A percentile compares a stretch with the other conserved stretches of the same genome.
These are phyloP conservation scores for Cherax destructor DNA, from an alignment of 1,140 invertebrate species.

Conservation along the genomic window DNA sequence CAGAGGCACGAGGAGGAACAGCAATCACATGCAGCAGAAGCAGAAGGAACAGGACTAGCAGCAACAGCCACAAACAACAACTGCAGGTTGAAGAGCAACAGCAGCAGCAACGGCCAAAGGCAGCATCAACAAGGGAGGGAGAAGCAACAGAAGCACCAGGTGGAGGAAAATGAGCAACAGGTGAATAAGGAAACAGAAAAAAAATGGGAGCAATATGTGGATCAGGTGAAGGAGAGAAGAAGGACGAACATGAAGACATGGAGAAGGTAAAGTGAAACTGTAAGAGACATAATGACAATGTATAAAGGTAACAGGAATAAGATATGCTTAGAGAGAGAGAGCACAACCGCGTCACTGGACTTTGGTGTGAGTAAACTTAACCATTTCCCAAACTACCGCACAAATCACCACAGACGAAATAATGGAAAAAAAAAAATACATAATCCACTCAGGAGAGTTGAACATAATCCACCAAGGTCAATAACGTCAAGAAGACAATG, in stretches of 20 bases:
- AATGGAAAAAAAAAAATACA: too few species aligned
- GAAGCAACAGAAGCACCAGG: not conserved
- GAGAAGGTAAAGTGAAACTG: not conserved
- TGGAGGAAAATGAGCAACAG: not conserved
- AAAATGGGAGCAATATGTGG: not conserved
- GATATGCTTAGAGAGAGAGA: too few species aligned
- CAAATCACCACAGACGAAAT: too few species aligned
- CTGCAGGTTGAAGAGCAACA: not conserved
- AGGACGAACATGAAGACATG: not conserved
- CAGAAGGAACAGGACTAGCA: not conserved
- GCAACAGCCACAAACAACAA: too few species aligned
- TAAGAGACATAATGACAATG: too few species aligned
- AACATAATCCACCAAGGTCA: too few species aligned
- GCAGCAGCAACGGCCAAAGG: not conserved
- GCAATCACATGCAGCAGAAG: not conserved
- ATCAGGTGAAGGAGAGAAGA: not conserved
- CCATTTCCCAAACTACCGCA: too few species aligned
- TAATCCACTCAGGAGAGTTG: too few species aligned
- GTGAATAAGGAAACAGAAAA: not conserved
- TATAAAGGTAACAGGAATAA: too few species aligned
- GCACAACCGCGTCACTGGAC: too few species aligned
- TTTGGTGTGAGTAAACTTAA: too few species aligned
- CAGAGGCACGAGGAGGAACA: not conserved
- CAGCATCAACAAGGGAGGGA: not conserved
- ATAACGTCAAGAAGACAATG: too few species aligned